Evolutionary conservation across 2,797 vertebrate genomes (phyloP), one percentile per base, ranked within the genome.

Genomic region (Falco biarmicus): DNA sequence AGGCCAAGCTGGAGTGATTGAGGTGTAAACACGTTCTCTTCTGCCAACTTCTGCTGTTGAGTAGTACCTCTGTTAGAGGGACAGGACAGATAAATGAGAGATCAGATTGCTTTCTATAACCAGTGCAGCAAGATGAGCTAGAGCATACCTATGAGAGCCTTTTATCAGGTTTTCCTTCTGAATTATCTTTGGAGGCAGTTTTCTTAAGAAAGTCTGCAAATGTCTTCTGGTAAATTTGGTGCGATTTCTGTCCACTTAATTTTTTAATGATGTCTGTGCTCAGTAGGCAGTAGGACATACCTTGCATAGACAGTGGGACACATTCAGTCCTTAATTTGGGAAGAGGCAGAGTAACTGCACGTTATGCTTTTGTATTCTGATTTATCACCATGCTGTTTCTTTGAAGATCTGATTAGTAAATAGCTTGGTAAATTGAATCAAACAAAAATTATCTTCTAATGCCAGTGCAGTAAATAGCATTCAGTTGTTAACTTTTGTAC

Each of bases 341-440:
- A 92, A 89, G 50, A 89, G 26, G 14, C 32, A 73, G 48, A 80
- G 64, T 87, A 80, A 73, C n/a, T 90, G 39, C 22, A 21, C 8
- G 5, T 65, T 80, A 48, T 80, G 37, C 34, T 92, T 86, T 87
- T 60, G 41, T 85, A 31, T 90, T 89, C n/a, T 32, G 25, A 48
- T 84, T 91, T 82, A 45, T 60, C 45, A 45, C 43, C 28, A 5
- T 78, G 32, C 24, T 89, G 26, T 57, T 84, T 43, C 63, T 79
- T 69, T 86, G 74, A 73, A 83, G 87, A 75, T 78, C 65, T 80
- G 41, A 84, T 96, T 88, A 63, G 68, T 64, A 59, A 89, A 87
- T 76, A 75, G 43, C 63, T 77, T 84, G 22, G 39, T 86, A 91
- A 97, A 77, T 84, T 74, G 45, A 76, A 93, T 92, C 19, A 91